phyloP scores from a whole-genome alignment of 2,888 invertebrate species.

The Deroplatys truncata region DNA sequence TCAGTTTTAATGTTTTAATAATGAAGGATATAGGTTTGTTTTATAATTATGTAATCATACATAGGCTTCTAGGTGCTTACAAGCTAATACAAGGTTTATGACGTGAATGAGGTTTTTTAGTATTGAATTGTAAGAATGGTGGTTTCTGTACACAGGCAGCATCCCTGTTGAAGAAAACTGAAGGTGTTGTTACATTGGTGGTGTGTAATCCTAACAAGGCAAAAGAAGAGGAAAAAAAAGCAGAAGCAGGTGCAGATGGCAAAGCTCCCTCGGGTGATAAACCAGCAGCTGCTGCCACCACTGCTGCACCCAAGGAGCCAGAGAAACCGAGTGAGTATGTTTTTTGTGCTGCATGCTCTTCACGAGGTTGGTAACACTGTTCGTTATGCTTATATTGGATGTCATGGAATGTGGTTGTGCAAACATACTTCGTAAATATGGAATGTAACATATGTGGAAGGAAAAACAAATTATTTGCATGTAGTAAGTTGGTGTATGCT shows the following conservation, averaged over 20 bases:
- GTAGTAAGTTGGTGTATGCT: too few relatives aligned
- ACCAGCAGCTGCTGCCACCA: constrained; percentile 24
- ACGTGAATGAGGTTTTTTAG: too few relatives aligned
- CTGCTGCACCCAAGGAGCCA: constrained; percentile 38
- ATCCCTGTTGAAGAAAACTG: constrained; percentile 76
- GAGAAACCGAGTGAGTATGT: constrained; percentile 47
- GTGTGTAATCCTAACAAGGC: constrained; percentile 82
- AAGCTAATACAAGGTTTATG: too few relatives aligned
- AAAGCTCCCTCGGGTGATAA: constrained; percentile 32
- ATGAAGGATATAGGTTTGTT: too few relatives aligned
- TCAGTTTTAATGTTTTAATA: too few relatives aligned
- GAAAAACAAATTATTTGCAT: too few relatives aligned
- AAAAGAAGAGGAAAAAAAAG: constrained; percentile 52
- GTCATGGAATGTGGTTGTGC: not conserved
- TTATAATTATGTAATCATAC: too few relatives aligned
- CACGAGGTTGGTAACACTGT: not conserved
- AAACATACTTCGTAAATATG: not conserved
- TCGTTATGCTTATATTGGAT: not conserved
- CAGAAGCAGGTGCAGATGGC: constrained; percentile 37
- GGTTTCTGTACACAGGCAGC: constrained; percentile 60
- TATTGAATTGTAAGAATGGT: too few relatives aligned
- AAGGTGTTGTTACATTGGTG: constrained; percentile 78
- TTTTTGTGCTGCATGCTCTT: not conserved
- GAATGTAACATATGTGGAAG: not conserved
- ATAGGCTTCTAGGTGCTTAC: too few relatives aligned